Conservation (phyloP, 2,888 invertebrate genomes). For the Phyllotreta cruciferae region DNA sequence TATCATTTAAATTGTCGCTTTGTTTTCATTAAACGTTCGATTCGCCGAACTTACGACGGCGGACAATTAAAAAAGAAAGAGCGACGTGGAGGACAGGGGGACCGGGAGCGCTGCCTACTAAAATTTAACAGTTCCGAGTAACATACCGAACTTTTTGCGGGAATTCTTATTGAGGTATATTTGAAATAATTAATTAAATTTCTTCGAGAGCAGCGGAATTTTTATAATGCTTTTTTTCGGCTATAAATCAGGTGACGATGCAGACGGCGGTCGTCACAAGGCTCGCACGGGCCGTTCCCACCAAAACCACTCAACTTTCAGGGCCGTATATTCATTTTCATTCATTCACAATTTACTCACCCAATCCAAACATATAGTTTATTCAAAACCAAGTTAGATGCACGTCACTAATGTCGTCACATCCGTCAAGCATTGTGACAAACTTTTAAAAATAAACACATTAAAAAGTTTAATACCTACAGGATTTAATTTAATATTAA, state of each 20-base stretch:
- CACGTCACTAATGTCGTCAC: too few relatives aligned
- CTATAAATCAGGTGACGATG: slow-evolving; percentile 59
- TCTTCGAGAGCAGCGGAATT: slow-evolving; percentile 58
- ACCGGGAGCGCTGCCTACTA: slow-evolving; percentile 45
- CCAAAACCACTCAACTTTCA: slow-evolving; percentile 44
- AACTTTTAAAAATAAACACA: too few relatives aligned
- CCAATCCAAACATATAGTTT: too few relatives aligned
- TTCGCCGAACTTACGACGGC: slow-evolving; percentile 51
- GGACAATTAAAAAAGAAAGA: slow-evolving; percentile 54
- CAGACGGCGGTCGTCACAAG: slow-evolving; percentile 54
- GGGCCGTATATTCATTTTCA: slow-evolving; percentile 37
- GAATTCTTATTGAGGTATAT: slow-evolving; percentile 60
- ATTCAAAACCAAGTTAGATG: too few relatives aligned
- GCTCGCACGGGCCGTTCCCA: slow-evolving; percentile 56
- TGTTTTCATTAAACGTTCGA: slow-evolving; percentile 53
- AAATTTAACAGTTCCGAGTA: slow-evolving; percentile 61
- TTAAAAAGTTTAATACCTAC: too few relatives aligned
- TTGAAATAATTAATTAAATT: slow-evolving; percentile 63
- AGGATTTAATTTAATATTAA: too few relatives aligned
- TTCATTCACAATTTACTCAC: not conserved
- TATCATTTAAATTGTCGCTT: slow-evolving; percentile 54
- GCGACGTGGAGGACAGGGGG: slow-evolving; percentile 13
- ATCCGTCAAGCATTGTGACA: too few relatives aligned
- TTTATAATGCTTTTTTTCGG: slow-evolving; percentile 57
- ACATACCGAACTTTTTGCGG: slow-evolving; percentile 58